Conservation (phyloP, 1,140 invertebrate species). For the Ruditapes philippinarum region DNA sequence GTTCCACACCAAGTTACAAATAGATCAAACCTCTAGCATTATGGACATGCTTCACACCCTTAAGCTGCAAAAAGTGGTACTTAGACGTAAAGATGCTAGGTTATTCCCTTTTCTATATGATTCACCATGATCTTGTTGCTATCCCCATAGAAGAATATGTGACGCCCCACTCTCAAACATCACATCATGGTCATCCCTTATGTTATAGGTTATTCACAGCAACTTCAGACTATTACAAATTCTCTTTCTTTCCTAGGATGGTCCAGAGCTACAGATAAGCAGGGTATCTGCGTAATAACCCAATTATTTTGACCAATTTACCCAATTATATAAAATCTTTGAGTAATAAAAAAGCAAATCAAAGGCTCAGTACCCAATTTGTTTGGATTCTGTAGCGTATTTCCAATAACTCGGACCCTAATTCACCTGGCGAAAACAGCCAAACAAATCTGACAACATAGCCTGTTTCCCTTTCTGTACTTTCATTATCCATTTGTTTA, state of each 20-base stretch:
- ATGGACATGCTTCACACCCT: conserved; percentile 23
- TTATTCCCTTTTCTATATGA: conserved; percentile 20
- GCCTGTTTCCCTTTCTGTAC: too few relatives aligned
- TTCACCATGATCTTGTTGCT: conserved; percentile 18
- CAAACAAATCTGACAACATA: too few relatives aligned
- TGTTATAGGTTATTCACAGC: not conserved
- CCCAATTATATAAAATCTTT: too few relatives aligned
- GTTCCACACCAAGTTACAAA: not conserved
- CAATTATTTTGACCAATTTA: too few relatives aligned
- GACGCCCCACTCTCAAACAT: not conserved
- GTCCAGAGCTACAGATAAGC: too few relatives aligned
- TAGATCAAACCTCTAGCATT: not conserved
- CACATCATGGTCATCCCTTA: not conserved
- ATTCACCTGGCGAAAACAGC: too few relatives aligned
- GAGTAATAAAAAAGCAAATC: too few relatives aligned
- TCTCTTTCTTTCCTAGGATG: conserved; percentile 19
- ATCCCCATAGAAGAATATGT: not conserved
- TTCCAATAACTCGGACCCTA: too few relatives aligned
- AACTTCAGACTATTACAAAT: conserved; percentile 26
- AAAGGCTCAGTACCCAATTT: too few relatives aligned
- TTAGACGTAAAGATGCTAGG: conserved; percentile 4
- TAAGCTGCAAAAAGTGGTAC: not conserved
- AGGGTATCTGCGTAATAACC: too few relatives aligned
- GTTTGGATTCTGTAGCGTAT: too few relatives aligned
- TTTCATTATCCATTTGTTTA: too few relatives aligned